Evolutionary conservation across 2,888 invertebrate species (phyloP), one percentile per base, ranked within the genome.

Genomic region (Lepidochrysops patricia): DNA sequence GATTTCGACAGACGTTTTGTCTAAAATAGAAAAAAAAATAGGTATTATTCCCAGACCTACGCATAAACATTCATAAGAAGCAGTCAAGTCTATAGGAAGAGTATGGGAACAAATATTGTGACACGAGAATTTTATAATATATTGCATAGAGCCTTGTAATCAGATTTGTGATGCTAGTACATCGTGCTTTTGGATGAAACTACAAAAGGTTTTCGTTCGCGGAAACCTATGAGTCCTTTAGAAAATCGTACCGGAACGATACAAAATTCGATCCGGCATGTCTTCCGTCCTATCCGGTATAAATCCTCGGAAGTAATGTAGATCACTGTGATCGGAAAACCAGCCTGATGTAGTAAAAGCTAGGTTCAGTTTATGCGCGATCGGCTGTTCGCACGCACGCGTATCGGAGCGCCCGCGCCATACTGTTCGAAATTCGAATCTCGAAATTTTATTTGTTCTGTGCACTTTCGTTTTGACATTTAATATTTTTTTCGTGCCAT

Each of bases 351-450:
- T 65, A 78, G 82, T 82, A 84, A 85, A 81, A 83, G 84, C 80
- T 76, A 73, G 58, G 67, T 69, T 80, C 81, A 88, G 88, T 88
- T 68, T 75, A 74, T 83, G 85, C 82, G 87, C 73, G 79, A 73
- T 69, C 72, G 75, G 72, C 76, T 66, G 70, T 73, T 75, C 69
- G 72, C 61, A 64, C 74, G 77, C 82, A 80, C 84, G 88, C 70
- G 70, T 66, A 61, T 29, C 61, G 62, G 50, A 63, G 62, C 57
- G 54, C 79, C 83, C 77, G n/a, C 75, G 77, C 77, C 74, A 71
- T 64, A 68, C 67, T 62, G 67, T 52, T 65, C 63, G 65, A 60
- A 57, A 57, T 12, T 63, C 71, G 67, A 60, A 70, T 69, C 69
- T 77, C 75, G 75, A 73, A 72, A 57, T 72, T 73, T 76, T 74